These are phyloP conservation scores for Hypanus sabinus DNA, from an alignment of 2,113 vertebrate species.

Conservation along the genomic window DNA sequence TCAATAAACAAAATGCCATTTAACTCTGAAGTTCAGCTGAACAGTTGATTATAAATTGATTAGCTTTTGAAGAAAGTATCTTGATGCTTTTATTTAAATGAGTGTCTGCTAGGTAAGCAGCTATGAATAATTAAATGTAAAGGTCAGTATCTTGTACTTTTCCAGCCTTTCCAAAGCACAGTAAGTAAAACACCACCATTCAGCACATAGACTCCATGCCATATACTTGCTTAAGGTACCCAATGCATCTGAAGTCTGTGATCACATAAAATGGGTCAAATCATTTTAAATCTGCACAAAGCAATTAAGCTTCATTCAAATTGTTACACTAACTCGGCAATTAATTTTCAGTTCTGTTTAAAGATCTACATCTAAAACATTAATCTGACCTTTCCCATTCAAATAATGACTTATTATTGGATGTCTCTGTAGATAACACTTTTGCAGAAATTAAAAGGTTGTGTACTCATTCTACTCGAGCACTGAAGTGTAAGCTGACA, in stretches of 20 bases:
- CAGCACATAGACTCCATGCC: background rate
- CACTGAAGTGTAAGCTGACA: too few relatives aligned
- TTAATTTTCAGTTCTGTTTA: too few relatives aligned
- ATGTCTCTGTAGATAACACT: too few relatives aligned
- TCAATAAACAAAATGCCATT: too few relatives aligned
- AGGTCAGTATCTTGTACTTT: background rate
- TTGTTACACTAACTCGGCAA: too few relatives aligned
- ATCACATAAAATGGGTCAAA: background rate
- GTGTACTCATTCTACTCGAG: too few relatives aligned
- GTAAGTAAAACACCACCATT: background rate
- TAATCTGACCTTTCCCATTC: too few relatives aligned
- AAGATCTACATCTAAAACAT: too few relatives aligned
- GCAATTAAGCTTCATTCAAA: too few relatives aligned
- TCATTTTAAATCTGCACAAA: background rate
- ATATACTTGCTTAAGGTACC: background rate
- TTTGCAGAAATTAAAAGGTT: too few relatives aligned
- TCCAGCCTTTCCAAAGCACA: background rate
- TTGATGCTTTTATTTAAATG: background rate
- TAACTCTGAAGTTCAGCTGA: background rate
- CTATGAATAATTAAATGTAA: background rate
- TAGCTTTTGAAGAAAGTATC: background rate
- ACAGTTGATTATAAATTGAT: background rate
- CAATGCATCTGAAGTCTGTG: background rate
- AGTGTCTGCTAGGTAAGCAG: background rate
- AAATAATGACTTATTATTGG: too few relatives aligned